Evolutionary conservation across 2,113 vertebrate genomes (phyloP), one percentile per base, ranked within the genome.

Genomic region (Hydrochoerus hydrochaeris): DNA sequence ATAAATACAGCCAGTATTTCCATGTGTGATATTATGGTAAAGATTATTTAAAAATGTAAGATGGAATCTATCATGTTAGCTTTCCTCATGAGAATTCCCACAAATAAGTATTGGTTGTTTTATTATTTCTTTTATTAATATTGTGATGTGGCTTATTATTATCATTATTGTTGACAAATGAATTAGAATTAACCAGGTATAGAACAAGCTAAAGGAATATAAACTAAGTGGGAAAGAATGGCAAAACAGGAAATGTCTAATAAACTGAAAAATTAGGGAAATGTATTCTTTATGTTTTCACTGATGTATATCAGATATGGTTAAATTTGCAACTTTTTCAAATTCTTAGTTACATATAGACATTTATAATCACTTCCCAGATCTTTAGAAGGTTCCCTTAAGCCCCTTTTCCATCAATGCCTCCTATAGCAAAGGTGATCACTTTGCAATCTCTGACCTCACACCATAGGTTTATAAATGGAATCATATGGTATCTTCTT

Each of bases 71-170:
- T 1, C 82, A 38, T 78, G 67, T 52, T 93, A 38, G 62, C 71
- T 77, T 69, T 54, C 32, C 49, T 78, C 32, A 58, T 16, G 80
- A 41, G 10, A 30, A 19, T 87, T 83, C 35, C n/a, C 73, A 38
- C 82, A 87, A 77, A 32, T 30, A 24, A 22, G 28, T 90, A 71
- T 62, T 95, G 67, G 52, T 88, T 78, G n/a, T 71, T 85, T 85
- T 89, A 58, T 85, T 88, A 46, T 78, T 90, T 32, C 73, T 95
- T 91, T 75, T 46, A n/a, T 86, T 86, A 92, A 60, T 85, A 41
- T 44, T 88, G 12, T 65, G 80, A 14, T 77, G 44, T 89, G 85
- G 44, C 54, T 82, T 90, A 60, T 67, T 44, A 52, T 77, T 69
- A 41, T 58, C 35, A 57, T 81, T 58, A 57, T 71, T 52, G 8